Percentiles rank a stretch among this genome's conserved stretches.
These are phyloP conservation scores for Myiozetetes cayanensis DNA, from an alignment of 2,113 vertebrate genomes.

Conservation along the genomic window DNA sequence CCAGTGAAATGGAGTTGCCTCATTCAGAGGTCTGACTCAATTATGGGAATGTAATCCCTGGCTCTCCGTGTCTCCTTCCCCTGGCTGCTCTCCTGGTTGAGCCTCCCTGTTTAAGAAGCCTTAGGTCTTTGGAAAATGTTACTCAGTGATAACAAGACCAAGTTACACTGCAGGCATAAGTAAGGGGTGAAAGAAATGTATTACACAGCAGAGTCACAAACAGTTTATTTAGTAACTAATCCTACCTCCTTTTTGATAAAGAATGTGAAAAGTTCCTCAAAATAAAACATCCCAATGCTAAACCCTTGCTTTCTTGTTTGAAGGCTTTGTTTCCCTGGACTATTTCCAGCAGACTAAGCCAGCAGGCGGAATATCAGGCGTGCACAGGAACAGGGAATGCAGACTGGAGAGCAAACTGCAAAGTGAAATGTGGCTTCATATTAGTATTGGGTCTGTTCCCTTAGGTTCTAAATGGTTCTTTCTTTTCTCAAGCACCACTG, in stretches of 20 bases:
- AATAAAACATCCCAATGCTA: not conserved
- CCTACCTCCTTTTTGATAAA: not conserved
- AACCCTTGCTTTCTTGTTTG: not conserved
- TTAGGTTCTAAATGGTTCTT: not conserved
- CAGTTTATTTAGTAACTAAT: not conserved
- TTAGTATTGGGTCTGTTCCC: not conserved
- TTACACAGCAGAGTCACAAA: not conserved
- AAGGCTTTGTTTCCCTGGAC: not conserved
- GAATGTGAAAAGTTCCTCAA: not conserved
- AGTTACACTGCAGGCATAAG: not conserved
- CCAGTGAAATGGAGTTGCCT: not conserved
- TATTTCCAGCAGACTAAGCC: not conserved
- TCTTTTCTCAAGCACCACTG: not conserved
- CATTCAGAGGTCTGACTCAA: not conserved
- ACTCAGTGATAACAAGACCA: not conserved
- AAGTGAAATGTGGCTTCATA: not conserved
- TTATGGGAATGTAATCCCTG: not conserved
- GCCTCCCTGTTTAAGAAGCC: not conserved
- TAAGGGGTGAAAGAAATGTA: not conserved
- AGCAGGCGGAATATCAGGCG: not conserved
- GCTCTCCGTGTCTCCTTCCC: not conserved
- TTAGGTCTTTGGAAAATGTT: not conserved
- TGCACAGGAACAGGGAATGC: not conserved
- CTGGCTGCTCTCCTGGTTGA: not conserved
- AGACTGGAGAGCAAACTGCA: not conserved